Percentiles rank a stretch among this genome's conserved stretches.
These are phyloP conservation scores for Phalacrocorax pelagicus DNA, from an alignment of 2,113 vertebrate species.

Conservation along the genomic window DNA sequence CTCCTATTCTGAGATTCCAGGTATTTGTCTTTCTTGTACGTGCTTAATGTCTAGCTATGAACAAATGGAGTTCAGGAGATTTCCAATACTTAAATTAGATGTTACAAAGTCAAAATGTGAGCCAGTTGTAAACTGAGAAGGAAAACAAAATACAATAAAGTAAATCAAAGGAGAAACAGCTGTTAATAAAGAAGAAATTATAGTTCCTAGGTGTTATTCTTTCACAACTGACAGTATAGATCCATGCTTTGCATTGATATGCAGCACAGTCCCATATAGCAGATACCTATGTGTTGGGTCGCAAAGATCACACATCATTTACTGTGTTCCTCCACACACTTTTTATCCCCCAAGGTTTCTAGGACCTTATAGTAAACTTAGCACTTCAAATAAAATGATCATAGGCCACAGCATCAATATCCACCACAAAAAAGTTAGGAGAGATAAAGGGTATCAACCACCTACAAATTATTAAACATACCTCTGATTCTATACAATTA, in stretches of 20 bases:
- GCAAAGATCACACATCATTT: not conserved
- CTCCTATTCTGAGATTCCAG: conserved; percentile 12
- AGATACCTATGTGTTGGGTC: not conserved
- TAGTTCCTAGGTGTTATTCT: not conserved
- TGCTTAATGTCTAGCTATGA: not conserved
- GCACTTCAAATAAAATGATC: not conserved
- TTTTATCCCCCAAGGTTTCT: not conserved
- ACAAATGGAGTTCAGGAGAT: not conserved
- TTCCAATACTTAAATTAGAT: not conserved
- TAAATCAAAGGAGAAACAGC: not conserved
- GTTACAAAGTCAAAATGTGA: not conserved
- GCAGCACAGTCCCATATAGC: not conserved
- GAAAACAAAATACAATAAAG: not conserved
- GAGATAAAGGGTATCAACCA: not conserved
- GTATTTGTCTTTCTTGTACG: not conserved
- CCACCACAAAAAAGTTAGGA: not conserved
- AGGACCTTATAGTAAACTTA: not conserved
- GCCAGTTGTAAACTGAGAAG: not conserved
- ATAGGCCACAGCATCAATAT: not conserved
- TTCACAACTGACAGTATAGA: not conserved
- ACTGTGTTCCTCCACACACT: not conserved
- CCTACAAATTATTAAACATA: not conserved
- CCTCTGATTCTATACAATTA: not conserved
- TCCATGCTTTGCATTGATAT: not conserved
- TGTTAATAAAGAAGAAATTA: not conserved